A percentile compares a stretch with the other conserved stretches of the same genome.
Evolutionary conservation across 2,888 invertebrate species (phyloP).

Genomic region (Polylopha cassiicola): DNA sequence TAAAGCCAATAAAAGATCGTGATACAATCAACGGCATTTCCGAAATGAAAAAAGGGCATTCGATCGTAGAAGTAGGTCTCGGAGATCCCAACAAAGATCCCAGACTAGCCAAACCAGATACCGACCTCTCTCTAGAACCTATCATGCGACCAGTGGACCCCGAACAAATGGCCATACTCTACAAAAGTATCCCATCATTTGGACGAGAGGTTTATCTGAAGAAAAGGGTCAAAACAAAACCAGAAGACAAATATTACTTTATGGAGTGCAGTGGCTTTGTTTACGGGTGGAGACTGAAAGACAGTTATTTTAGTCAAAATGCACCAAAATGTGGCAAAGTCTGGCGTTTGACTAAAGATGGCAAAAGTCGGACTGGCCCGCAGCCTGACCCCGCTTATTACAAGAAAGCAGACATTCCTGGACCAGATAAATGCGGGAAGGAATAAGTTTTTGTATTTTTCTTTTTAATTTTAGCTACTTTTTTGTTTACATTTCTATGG

Average conservation of each 20-base stretch:
- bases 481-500: background rate
- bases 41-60: conserved; percentile 37
- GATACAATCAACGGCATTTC: conserved; percentile 29
- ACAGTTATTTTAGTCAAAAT: conserved; percentile 34
- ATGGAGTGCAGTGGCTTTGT: conserved; percentile 34
- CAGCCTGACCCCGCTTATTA: conserved; percentile 43
- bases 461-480: background rate
- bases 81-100: conserved; percentile 42
- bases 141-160: conserved; percentile 42
- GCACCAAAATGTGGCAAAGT: conserved; percentile 34
- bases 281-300: conserved; percentile 44
- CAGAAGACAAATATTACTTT: conserved; percentile 46
- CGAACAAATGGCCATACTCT: conserved; percentile 34
- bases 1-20: conserved; percentile 33
- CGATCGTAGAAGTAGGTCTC: conserved; percentile 40
- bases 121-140: conserved; percentile 36
- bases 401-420: conserved; percentile 27
- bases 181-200: conserved; percentile 38
- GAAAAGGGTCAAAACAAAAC: conserved; percentile 32
- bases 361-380: conserved; percentile 38
- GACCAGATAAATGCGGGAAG: conserved; percentile 7
- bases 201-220: conserved; percentile 42
- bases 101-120: conserved; percentile 36
- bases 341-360: conserved; percentile 33
- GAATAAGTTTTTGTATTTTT: background rate